Evolutionary conservation across 2,113 vertebrate species (phyloP), one percentile per base, ranked within the genome.

Genomic region (Ptilorrhoa leucosticta): DNA sequence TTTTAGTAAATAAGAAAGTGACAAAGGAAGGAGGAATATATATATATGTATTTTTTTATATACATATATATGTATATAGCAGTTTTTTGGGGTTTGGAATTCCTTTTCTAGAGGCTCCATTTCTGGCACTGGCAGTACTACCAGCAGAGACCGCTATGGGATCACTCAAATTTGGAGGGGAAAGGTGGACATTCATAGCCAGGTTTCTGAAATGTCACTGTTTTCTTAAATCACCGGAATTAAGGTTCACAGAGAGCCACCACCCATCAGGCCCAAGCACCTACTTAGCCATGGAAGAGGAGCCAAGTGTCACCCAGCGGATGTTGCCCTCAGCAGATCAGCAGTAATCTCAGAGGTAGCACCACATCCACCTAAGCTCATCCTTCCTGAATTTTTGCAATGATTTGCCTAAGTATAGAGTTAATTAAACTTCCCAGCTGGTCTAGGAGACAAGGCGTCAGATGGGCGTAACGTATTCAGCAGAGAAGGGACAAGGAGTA

Each of bases 61-160:
- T 58, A 48, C n/a, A 64, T 7, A n/a, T 61, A 2, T 71, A 6
- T 15, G 16, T 47, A 56, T 35, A 6, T 23, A 63, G 8, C 31
- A 53, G 14, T 28, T 51, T 82, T 51, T 89, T 77, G 60, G 69
- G 1, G 15, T 27, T 64, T 61, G 24, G 26, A 45, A 83, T 90
- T 77, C 53, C 22, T 77, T 79, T 92, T 73, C 64, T 77, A 87
- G 58, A 83, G 45, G 48, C 37, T 87, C 72, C 61, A 35, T 87
- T 87, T 96, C 84, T 94, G 76, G 65, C 83, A 82, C 90, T 71
- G 88, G 39, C 64, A 70, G 26, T 88, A 77, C 94, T 83, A 77
- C 93, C 95, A 95, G 86, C 77, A 96, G 89, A 96, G 96, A 95
- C 84, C 85, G 90, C 94, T 94, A 93, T 94, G 94, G 83, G 91